Evolutionary conservation across 2,113 vertebrate genomes (phyloP).

Genomic region (Sinocyclocheilus anshuiensis): DNA sequence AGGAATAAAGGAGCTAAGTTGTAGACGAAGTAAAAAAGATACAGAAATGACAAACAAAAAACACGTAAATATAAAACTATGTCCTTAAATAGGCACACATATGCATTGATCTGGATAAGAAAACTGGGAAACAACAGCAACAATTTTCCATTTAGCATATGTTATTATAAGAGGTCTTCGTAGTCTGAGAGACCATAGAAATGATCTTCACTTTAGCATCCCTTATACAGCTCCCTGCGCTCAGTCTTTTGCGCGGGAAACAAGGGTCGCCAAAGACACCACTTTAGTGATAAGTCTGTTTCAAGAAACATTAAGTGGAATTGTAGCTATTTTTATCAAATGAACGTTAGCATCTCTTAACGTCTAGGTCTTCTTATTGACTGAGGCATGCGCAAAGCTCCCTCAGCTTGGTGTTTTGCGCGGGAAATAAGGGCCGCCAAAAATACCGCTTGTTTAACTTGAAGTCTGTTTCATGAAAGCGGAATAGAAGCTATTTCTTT

Average conservation of each 20-base stretch:
- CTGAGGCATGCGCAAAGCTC: neutral
- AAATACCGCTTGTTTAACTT: neutral
- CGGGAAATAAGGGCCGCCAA: neutral
- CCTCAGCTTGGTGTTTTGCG: neutral
- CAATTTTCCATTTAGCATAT: neutral
- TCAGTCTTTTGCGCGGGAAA: neutral
- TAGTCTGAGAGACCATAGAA: neutral
- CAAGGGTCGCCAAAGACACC: too few relatives aligned
- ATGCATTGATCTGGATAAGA: neutral
- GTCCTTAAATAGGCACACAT: neutral
- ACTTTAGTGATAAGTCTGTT: neutral
- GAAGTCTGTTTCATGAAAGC: neutral
- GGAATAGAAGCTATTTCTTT: neutral
- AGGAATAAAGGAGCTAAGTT: neutral
- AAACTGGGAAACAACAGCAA: neutral
- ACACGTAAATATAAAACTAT: neutral
- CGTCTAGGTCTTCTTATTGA: too few relatives aligned
- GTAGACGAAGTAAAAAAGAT: neutral
- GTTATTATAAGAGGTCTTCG: neutral
- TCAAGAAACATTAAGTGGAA: neutral
- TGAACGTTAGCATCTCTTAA: too few relatives aligned
- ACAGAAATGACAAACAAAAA: neutral
- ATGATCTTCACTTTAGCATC: neutral
- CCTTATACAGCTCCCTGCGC: too few relatives aligned
- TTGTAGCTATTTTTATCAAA: neutral